Percentiles rank a stretch among this genome's conserved stretches.
These are phyloP conservation scores for Coelopa frigida DNA, from an alignment of 1,140 invertebrate species.

Conservation along the genomic window DNA sequence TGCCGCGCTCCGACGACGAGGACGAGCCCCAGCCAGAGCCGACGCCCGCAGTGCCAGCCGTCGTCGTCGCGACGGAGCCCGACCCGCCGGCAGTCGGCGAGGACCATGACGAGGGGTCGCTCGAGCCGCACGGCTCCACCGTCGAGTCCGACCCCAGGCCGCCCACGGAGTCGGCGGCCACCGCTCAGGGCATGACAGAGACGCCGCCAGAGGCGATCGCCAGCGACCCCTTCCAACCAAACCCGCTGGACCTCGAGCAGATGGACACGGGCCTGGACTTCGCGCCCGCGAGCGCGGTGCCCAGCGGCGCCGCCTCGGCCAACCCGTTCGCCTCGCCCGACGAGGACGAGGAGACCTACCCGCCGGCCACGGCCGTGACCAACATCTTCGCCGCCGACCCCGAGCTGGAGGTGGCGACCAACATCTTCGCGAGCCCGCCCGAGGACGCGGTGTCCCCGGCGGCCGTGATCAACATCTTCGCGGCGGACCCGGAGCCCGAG, in stretches of 20 bases:
- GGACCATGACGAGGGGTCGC: constrained; percentile 2
- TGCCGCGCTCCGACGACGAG: constrained; percentile 42
- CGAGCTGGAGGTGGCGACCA: constrained; percentile 14
- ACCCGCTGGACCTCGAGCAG: constrained; percentile 23
- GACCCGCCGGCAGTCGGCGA: constrained; percentile 12
- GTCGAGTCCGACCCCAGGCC: constrained; percentile 27
- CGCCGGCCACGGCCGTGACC: constrained; percentile 22
- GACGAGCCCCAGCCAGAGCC: constrained; percentile 25
- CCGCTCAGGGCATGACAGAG: constrained; percentile 16
- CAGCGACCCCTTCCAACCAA: not conserved
- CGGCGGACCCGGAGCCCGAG: constrained; percentile 11
- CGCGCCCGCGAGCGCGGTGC: constrained; percentile 20
- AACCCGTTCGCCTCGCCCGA: constrained; percentile 49
- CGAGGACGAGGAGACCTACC: constrained; percentile 36
- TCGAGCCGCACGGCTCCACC: constrained; percentile 2
- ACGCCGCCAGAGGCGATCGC: constrained; percentile 9
- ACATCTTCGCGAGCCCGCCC: constrained; percentile 6
- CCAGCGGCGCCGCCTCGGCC: constrained; percentile 35
- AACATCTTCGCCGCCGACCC: constrained; percentile 41
- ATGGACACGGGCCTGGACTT: constrained; percentile 42
- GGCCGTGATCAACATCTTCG: constrained; percentile 14
- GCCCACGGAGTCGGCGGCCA: constrained; percentile 26
- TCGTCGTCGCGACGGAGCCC: constrained; percentile 12
- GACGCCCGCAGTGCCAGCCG: not conserved
- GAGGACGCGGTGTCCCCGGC: constrained; percentile 3